Evolutionary conservation across 2,113 vertebrate species (phyloP).

Genomic region (Cyanoderma ruficeps): DNA sequence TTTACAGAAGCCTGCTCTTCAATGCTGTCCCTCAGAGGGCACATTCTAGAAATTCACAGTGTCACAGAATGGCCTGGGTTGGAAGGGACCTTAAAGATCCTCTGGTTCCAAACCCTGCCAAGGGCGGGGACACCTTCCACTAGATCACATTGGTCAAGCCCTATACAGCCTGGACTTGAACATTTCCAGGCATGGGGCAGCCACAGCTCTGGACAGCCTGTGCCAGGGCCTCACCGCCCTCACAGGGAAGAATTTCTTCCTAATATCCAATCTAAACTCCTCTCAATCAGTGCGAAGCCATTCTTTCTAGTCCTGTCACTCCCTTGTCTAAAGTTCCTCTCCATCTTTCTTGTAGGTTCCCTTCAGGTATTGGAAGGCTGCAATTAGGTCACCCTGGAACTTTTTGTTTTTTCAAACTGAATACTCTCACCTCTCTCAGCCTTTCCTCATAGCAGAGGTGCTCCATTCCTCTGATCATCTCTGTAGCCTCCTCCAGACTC

Average conservation of each 20-base stretch:
- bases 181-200: background rate
- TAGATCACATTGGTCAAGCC: background rate
- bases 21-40: conserved; percentile 60
- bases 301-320: background rate
- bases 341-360: background rate
- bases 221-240: background rate
- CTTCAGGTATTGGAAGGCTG: background rate
- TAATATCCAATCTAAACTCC: background rate
- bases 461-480: background rate
- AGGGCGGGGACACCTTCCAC: background rate
- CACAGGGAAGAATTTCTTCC: background rate
- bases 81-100: background rate
- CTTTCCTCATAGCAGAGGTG: background rate
- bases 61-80: background rate
- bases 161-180: accelerated
- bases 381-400: background rate
- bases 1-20: conserved; percentile 4
- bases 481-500: background rate
- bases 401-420: background rate
- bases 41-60: background rate
- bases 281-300: background rate
- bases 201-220: background rate
- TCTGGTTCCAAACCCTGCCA: background rate
- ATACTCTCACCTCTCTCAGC: background rate
- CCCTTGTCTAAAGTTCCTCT: background rate